These are phyloP conservation scores for Apis cerana DNA, from an alignment of 1,140 invertebrate species.

Conservation along the genomic window DNA sequence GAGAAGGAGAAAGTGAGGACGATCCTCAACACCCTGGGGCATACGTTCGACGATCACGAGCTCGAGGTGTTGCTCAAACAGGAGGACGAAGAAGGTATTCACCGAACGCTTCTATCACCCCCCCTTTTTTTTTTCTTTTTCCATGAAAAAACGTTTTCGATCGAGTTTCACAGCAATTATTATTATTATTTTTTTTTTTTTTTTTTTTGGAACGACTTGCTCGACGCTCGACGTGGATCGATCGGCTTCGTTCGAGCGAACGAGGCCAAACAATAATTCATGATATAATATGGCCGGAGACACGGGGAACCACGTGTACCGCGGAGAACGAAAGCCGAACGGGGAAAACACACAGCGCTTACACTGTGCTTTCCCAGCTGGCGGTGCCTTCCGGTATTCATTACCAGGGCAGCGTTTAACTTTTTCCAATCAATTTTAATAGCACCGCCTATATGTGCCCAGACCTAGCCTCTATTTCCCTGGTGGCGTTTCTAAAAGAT, in stretches of 20 bases:
- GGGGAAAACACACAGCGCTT: not conserved
- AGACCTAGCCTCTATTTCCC: not conserved
- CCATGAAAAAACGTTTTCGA: slow-evolving; percentile 29
- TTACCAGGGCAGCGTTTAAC: not conserved
- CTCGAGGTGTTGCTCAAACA: slow-evolving; percentile 85
- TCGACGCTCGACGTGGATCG: slow-evolving; percentile 15
- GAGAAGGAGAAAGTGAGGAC: slow-evolving; percentile 89
- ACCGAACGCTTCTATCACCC: no score
- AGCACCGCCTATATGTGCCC: not conserved
- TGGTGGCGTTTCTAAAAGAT: not conserved
- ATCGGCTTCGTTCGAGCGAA: slow-evolving; percentile 28
- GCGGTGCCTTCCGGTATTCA: not conserved
- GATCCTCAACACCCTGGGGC: slow-evolving; percentile 88
- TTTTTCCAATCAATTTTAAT: slow-evolving; percentile 8
- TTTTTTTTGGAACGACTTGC: slow-evolving; percentile 6
- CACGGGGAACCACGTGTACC: slow-evolving; percentile 11
- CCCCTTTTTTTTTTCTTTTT: no score
- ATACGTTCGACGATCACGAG: slow-evolving; percentile 87
- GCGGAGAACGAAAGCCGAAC: slow-evolving; percentile 27
- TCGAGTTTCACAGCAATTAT: not conserved
- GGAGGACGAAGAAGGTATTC: slow-evolving; percentile 86
- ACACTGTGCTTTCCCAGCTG: slow-evolving; percentile 12
- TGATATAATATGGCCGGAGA: slow-evolving; percentile 33
- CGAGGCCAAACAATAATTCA: slow-evolving; percentile 57
- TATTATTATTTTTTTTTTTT: no score